These are phyloP conservation scores for Lucilia cuprina DNA, from an alignment of 1,140 invertebrate genomes.

Conservation along the genomic window DNA sequence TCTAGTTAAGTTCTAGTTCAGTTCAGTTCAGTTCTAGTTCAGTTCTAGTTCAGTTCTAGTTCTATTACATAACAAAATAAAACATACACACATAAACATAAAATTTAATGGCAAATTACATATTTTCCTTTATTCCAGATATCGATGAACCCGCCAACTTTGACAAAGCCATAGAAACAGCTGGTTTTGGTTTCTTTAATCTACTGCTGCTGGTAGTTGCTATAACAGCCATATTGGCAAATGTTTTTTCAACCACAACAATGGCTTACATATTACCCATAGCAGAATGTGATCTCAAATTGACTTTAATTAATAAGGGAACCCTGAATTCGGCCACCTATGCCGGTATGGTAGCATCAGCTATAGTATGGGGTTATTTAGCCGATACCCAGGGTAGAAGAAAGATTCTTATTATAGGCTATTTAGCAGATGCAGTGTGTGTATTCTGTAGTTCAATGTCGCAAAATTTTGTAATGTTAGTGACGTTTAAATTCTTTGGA, in stretches of 20 bases:
- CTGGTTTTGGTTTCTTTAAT: slow-evolving; percentile 74
- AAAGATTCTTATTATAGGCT: slow-evolving; percentile 74
- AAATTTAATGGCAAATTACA: neutral
- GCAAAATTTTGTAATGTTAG: slow-evolving; percentile 74
- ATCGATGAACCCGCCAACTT: slow-evolving; percentile 66
- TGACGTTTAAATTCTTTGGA: slow-evolving; percentile 76
- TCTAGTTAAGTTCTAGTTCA: too few relatives aligned
- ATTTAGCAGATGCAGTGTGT: slow-evolving; percentile 73
- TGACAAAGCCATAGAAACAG: slow-evolving; percentile 68
- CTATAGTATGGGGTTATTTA: slow-evolving; percentile 82
- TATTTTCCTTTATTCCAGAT: neutral
- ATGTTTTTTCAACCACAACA: slow-evolving; percentile 71
- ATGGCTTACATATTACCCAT: slow-evolving; percentile 74
- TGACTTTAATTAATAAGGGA: slow-evolving; percentile 73
- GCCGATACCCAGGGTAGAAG: slow-evolving; percentile 79
- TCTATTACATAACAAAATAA: too few relatives aligned
- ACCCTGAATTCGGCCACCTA: slow-evolving; percentile 73
- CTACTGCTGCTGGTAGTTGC: slow-evolving; percentile 68
- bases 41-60: too few relatives aligned
- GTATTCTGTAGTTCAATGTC: slow-evolving; percentile 73
- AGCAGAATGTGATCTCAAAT: slow-evolving; percentile 74
- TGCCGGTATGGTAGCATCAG: slow-evolving; percentile 82
- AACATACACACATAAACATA: too few relatives aligned
- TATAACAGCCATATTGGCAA: slow-evolving; percentile 70
- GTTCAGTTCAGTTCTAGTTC: too few relatives aligned